Conservation (phyloP, 2,797 vertebrate species). For the Oryzias dopingdopingensis region DNA sequence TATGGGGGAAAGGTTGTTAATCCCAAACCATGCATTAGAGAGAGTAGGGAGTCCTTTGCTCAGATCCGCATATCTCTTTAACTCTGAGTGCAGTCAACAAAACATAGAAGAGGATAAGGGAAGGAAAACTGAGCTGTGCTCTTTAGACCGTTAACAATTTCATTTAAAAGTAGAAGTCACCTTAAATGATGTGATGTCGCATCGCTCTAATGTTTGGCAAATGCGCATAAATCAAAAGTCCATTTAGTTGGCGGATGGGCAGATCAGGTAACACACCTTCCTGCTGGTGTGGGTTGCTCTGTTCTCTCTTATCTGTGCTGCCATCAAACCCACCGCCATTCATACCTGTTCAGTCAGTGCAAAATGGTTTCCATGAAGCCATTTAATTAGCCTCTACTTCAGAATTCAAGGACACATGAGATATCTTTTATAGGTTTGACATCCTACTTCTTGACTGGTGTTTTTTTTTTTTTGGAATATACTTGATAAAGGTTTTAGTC, state of each 20-base stretch:
- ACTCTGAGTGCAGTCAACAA: constrained; percentile 70
- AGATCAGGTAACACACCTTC: constrained; percentile 39
- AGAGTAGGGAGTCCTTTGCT: constrained; percentile 54
- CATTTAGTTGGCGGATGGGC: constrained; percentile 46
- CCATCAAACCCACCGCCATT: constrained; percentile 45
- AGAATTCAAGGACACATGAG: constrained; percentile 63
- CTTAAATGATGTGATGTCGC: constrained; percentile 61
- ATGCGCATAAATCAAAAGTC: constrained; percentile 55
- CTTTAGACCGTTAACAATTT: constrained; percentile 56
- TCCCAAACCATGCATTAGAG: constrained; percentile 62
- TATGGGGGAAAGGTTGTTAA: constrained; percentile 68
- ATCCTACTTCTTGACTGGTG: constrained; percentile 25
- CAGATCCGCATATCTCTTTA: constrained; percentile 69
- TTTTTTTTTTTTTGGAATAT: constrained; percentile 14
- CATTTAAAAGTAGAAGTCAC: constrained; percentile 60
- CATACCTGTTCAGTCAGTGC: constrained; percentile 64
- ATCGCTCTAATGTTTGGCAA: constrained; percentile 52
- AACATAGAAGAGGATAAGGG: constrained; percentile 22
- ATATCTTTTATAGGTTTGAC: constrained; percentile 55
- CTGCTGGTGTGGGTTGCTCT: constrained; percentile 28
- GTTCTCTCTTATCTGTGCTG: constrained; percentile 26
- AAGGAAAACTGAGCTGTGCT: constrained; percentile 48
- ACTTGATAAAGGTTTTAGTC: constrained; percentile 20
- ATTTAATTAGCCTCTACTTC: constrained; percentile 68
- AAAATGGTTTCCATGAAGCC: constrained; percentile 69